Evolutionary conservation across 2,888 invertebrate genomes (phyloP), one percentile per base, ranked within the genome.

Genomic region (Amiota mariae): DNA sequence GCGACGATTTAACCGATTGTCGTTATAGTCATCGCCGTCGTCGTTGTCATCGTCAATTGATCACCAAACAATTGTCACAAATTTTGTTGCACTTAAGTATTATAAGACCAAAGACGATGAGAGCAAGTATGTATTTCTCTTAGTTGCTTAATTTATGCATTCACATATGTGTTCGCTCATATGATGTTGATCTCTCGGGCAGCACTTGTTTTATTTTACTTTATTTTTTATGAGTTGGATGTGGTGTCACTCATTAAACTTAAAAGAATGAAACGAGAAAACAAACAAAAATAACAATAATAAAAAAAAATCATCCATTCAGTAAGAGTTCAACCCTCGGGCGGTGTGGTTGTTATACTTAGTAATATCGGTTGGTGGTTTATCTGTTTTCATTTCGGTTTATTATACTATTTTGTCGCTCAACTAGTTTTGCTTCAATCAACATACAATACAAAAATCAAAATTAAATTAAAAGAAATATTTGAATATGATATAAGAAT

Each of bases 311-410:
- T 68, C 59, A 59, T 15, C 57, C 15, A 10, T 20, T 61, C 84
- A 84, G 87, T 84, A 72, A 76, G 72, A 78, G 76, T 85, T 82
- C 79, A 85, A 84, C 81, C 84, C 87, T 84, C 87, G 82, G 78
- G 80, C 85, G 77, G 78, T 80, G 85, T 74, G 87, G 85, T 85
- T 74, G 76, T 71, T 75, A 71, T 36, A 18, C 48, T 67, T 15
- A 20, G 47, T 48, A 9, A 18, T 67, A 12, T 11, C 13, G 36
- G 46, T 36, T 13, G 36, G 20, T 48, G n/a, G 36, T 36, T 36
- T 36, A 36, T 36, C 36, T 36, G 3, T 36, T 2, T 24, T 24
- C 24, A 2, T 20, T 24, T 64, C 15, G 20, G 46, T 12, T 64
- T 13, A 64, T 13, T 6, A 36, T 36, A 15, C 67, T 24, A 24